Base-by-base conservation (phyloP, 2,888 invertebrate species). In the Acronicta alni region DNA sequence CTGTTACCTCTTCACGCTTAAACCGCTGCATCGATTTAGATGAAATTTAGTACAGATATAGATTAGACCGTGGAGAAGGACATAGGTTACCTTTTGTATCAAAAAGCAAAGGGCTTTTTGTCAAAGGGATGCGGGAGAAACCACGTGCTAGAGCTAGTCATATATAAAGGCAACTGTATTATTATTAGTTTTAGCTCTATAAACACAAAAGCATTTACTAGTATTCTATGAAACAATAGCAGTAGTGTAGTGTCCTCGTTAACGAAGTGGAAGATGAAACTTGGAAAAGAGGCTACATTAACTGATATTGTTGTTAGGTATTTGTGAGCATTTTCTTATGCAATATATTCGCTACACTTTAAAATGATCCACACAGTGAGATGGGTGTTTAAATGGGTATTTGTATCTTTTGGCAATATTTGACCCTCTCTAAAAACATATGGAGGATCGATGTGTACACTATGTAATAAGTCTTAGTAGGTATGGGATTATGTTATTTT, bases 191-290 rank as follows among this genome's bases (percentile, higher is more conserved):
- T 41, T 59, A 55, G 38, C 39, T 56, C 46, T 9, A 42, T 55
- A 39, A 56, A 57, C 32, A 43, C 44, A 64, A 53, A n/a, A 61
- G 55, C 49, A 35, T 57, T 32, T 42, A 32, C 43, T 52, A 38
- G 52, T 69, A 43, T 57, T 60, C 30, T 58, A 58, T 52, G 32
- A 63, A 71, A 75, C 60, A 77, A 74, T 53, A 37, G 57, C 37
- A 43, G 48, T 30, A 39, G 32, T 62, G 20, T 52, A 53, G 70
- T 57, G 63, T 57, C 37, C 32, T 46, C 35, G 42, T 43, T 70
- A 73, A 63, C 52, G 47, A 57, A 71, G 58, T 47, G 47, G 32
- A 46, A 61, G 54, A 68, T 54, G 45, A 37, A 58, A 61, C 59
- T 58, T 55, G 54, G 65, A 71, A 72, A 57, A 65, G 43, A 61